phyloP scores from a whole-genome alignment of 1,140 invertebrate genomes.

The Drosophila athabasca region DNA sequence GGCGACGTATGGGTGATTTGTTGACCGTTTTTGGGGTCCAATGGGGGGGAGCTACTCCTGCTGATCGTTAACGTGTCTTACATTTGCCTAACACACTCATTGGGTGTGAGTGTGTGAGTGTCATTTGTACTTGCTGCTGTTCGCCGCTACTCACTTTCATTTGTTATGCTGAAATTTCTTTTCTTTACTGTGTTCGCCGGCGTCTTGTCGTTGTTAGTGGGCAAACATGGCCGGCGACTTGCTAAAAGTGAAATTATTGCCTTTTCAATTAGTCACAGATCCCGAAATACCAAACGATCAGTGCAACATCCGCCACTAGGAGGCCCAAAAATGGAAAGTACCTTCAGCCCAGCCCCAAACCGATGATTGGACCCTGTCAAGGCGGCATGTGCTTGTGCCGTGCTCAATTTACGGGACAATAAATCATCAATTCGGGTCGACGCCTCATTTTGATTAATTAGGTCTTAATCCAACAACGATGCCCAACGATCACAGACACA shows the following conservation, averaged over 20 bases:
- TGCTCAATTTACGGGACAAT: conserved; percentile 40
- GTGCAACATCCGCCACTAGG: conserved; percentile 5
- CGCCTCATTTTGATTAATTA: conserved; percentile 57
- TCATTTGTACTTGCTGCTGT: conserved; percentile 47
- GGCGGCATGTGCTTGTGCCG: conserved; percentile 11
- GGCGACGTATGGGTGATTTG: conserved; percentile 53
- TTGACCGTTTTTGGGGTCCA: conserved; percentile 46
- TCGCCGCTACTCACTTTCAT: conserved; percentile 72
- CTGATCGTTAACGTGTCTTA: conserved; percentile 65
- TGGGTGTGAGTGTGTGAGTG: conserved; percentile 41
- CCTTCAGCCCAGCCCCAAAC: conserved; percentile 12
- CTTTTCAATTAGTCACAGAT: conserved; percentile 65
- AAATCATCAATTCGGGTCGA: conserved; percentile 43
- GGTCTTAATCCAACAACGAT: conserved; percentile 41
- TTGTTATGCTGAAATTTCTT: conserved; percentile 70
- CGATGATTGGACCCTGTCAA: conserved; percentile 8
- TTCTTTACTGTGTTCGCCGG: conserved; percentile 31
- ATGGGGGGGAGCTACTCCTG: conserved; percentile 20
- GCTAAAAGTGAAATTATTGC: conserved; percentile 80
- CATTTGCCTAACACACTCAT: conserved; percentile 42
- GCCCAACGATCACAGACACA: conserved; percentile 21
- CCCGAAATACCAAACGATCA: conserved; percentile 25
- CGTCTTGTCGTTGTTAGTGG: conserved; percentile 33
- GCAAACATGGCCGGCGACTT: conserved; percentile 60
- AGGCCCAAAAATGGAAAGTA: conserved; percentile 26